These are phyloP conservation scores for Tinea pellionella DNA, from an alignment of 2,888 invertebrate genomes.

Conservation along the genomic window DNA sequence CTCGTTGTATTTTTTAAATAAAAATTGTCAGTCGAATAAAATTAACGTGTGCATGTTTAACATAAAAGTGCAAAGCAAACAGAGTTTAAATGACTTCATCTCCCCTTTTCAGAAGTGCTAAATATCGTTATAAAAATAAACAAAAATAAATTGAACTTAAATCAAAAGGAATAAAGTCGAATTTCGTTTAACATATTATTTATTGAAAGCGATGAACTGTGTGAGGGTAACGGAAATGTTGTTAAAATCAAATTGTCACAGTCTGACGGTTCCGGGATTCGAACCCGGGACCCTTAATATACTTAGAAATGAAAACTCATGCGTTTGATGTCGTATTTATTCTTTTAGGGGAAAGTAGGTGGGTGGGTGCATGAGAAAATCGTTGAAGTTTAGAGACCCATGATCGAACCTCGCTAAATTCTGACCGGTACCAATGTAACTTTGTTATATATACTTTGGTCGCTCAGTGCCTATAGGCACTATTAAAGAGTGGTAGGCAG, in stretches of 20 bases:
- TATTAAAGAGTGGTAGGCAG: too few relatives aligned
- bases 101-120: background rate
- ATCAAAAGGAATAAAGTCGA: background rate
- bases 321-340: background rate
- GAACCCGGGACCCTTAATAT: constrained; percentile 19
- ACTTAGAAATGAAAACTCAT: background rate
- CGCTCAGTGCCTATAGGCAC: too few relatives aligned
- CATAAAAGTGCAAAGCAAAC: too few relatives aligned
- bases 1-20: too few relatives aligned
- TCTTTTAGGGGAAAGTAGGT: too few relatives aligned
- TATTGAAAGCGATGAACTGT: constrained; percentile 3
- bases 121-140: background rate
- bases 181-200: background rate
- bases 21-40: too few relatives aligned
- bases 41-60: too few relatives aligned
- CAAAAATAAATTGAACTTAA: background rate
- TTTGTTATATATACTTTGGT: too few relatives aligned
- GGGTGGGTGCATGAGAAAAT: too few relatives aligned
- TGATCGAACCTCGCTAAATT: too few relatives aligned
- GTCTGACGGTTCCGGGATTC: constrained; percentile 28
- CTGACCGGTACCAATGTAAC: too few relatives aligned
- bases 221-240: constrained; percentile 14
- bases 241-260: constrained; percentile 34
- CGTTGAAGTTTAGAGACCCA: too few relatives aligned
- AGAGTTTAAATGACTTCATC: background rate